Percentiles rank a stretch among this genome's conserved stretches.
These are phyloP conservation scores for Brachypodius melanocephalos DNA, from an alignment of 2,113 vertebrate genomes.

Conservation along the genomic window DNA sequence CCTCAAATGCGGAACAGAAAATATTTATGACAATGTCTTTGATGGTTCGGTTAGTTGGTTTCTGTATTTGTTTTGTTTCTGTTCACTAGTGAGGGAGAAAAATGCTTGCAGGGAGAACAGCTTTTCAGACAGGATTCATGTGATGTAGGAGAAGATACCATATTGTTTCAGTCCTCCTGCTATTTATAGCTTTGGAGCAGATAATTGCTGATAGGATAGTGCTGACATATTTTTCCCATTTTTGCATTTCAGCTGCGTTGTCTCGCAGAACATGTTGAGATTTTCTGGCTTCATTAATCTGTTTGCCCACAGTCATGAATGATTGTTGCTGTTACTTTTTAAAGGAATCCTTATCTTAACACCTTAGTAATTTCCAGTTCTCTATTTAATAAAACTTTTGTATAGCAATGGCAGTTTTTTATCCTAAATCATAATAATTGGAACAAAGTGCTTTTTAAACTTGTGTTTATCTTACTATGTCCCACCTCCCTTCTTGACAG, in stretches of 20 bases:
- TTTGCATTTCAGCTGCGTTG: constrained; percentile 29
- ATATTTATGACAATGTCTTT: constrained; percentile 91
- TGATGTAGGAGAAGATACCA: constrained; percentile 6
- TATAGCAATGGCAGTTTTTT: constrained; percentile 40
- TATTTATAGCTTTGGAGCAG: constrained; percentile 28
- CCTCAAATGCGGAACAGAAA: constrained; percentile 86
- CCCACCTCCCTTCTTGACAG: constrained; percentile 62
- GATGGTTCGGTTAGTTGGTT: constrained; percentile 86
- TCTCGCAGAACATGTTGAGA: not conserved
- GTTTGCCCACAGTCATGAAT: constrained; percentile 56
- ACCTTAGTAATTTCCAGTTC: constrained; percentile 63
- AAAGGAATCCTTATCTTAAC: constrained; percentile 65
- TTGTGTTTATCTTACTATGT: constrained; percentile 66
- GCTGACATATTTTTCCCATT: constrained; percentile 23
- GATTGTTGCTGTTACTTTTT: constrained; percentile 54
- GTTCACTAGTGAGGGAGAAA: not conserved
- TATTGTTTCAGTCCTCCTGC: not conserved
- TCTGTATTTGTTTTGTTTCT: constrained; percentile 4
- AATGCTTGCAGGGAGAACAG: not conserved
- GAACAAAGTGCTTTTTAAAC: constrained; percentile 60
- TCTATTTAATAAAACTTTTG: constrained; percentile 32
- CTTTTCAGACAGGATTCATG: not conserved
- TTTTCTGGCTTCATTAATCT: constrained; percentile 57
- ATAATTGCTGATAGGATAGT: constrained; percentile 11
- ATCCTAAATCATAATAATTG: constrained; percentile 73